phyloP scores from a whole-genome alignment of 2,113 vertebrate species.

The Anoura caudifer region DNA sequence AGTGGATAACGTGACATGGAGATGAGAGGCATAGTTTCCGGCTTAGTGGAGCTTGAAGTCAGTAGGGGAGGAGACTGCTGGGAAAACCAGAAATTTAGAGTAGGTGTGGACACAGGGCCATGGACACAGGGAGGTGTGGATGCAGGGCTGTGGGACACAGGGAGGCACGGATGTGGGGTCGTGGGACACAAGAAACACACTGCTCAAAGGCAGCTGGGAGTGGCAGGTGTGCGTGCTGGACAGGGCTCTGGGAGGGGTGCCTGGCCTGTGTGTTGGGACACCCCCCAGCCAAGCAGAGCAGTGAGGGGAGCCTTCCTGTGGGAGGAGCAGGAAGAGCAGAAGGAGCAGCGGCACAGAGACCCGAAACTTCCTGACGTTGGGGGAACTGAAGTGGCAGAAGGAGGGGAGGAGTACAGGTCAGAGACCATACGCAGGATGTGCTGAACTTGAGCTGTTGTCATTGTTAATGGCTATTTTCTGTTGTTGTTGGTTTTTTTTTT shows the following conservation, averaged over 20 bases:
- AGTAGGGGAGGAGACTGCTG: too few relatives aligned
- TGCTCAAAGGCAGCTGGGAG: neutral
- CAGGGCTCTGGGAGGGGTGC: neutral
- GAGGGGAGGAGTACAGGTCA: neutral
- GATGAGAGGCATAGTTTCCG: neutral
- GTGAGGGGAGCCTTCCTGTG: neutral
- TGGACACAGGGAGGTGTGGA: too few relatives aligned
- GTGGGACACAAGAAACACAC: neutral
- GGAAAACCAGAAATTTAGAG: neutral
- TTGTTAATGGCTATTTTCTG: conserved; percentile 33
- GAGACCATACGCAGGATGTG: neutral
- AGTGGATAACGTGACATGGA: neutral
- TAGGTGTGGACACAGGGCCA: fast-evolving
- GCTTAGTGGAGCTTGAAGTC: neutral
- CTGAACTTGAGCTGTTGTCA: neutral
- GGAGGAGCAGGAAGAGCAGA: fast-evolving
- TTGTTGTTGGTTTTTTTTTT: neutral
- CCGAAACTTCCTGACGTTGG: fast-evolving
- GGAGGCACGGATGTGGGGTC: too few relatives aligned
- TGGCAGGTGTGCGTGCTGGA: neutral
- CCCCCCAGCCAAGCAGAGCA: neutral
- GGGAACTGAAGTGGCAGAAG: neutral
- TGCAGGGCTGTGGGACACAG: too few relatives aligned
- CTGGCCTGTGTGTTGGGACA: neutral
- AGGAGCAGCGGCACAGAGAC: fast-evolving